Percentiles rank a stretch among this genome's conserved stretches.
Evolutionary conservation across 2,888 invertebrate genomes (phyloP).

Genomic region (Caenorhabditis sulstoni): DNA sequence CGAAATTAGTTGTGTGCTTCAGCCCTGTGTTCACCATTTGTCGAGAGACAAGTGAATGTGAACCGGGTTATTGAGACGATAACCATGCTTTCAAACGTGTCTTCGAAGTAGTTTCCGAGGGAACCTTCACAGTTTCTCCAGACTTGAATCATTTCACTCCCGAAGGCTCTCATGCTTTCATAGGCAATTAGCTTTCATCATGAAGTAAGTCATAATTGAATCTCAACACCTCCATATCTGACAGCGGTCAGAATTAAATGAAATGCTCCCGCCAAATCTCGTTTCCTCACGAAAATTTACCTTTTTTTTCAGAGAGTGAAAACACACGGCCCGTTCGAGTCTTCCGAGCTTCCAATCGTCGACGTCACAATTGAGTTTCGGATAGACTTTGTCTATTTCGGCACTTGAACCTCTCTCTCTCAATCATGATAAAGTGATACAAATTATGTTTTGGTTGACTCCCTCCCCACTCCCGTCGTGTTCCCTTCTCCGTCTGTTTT

Average conservation of each 20-base stretch:
- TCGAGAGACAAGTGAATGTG: too few species aligned
- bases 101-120: too few species aligned
- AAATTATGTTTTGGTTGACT: conserved; percentile 23
- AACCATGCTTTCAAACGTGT: too few species aligned
- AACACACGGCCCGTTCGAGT: not conserved
- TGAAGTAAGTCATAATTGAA: conserved; percentile 26
- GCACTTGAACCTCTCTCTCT: not conserved
- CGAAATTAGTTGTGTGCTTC: too few species aligned
- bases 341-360: conserved; percentile 1
- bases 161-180: too few species aligned
- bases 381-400: conserved; percentile 11
- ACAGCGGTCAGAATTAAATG: not conserved
- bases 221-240: conserved; percentile 2
- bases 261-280: too few species aligned
- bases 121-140: too few species aligned
- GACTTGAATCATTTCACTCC: too few species aligned
- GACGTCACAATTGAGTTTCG: conserved; percentile 39
- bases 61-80: too few species aligned
- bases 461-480: not conserved
- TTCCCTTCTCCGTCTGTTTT: too few species aligned
- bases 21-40: too few species aligned
- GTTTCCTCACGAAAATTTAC: not conserved
- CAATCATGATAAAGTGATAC: conserved; percentile 32
- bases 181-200: too few species aligned
- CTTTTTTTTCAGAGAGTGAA: conserved; percentile 4